Conservation (phyloP, 2,888 invertebrate species). For the Thalpophila matura region DNA sequence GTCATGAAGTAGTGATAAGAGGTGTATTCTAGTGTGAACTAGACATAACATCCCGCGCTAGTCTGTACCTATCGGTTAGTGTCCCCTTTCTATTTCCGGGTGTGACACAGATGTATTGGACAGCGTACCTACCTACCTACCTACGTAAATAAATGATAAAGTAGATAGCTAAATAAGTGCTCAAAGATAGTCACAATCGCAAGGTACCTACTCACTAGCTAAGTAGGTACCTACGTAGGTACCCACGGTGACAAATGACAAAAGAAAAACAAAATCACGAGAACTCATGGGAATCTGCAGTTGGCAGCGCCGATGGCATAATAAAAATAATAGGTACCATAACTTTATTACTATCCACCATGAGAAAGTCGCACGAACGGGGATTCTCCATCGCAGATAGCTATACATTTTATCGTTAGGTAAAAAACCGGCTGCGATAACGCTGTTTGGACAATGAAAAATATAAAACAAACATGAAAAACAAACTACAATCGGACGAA, state of each 20-base stretch:
- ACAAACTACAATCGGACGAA: slow-evolving; percentile 61
- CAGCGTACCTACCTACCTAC: no score
- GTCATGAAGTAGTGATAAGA: background rate
- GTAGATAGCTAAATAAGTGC: slow-evolving; percentile 22
- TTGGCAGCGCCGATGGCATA: slow-evolving; percentile 30
- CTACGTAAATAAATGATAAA: slow-evolving; percentile 47
- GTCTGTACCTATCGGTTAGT: slow-evolving; percentile 44
- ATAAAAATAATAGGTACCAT: slow-evolving; percentile 54
- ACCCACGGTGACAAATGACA: slow-evolving; percentile 21
- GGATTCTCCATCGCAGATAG: slow-evolving; percentile 22
- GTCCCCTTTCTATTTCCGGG: slow-evolving; percentile 53
- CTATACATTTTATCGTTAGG: slow-evolving; percentile 12
- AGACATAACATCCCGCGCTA: slow-evolving; percentile 13
- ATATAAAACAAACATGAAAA: slow-evolving; percentile 43
- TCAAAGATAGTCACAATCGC: slow-evolving; percentile 18
- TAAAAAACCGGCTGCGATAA: slow-evolving; percentile 41
- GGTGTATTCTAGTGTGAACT: slow-evolving; percentile 10
- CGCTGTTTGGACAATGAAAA: slow-evolving; percentile 42
- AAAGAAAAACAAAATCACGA: slow-evolving; percentile 35
- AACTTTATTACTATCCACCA: slow-evolving; percentile 56
- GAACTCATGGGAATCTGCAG: slow-evolving; percentile 47
- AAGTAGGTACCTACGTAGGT: no score
- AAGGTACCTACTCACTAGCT: slow-evolving; percentile 11
- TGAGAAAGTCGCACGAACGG: slow-evolving; percentile 70
- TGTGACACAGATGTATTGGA: slow-evolving; percentile 35